These are phyloP conservation scores for Homalodisca vitripennis DNA, from an alignment of 1,140 invertebrate species.

Conservation along the genomic window DNA sequence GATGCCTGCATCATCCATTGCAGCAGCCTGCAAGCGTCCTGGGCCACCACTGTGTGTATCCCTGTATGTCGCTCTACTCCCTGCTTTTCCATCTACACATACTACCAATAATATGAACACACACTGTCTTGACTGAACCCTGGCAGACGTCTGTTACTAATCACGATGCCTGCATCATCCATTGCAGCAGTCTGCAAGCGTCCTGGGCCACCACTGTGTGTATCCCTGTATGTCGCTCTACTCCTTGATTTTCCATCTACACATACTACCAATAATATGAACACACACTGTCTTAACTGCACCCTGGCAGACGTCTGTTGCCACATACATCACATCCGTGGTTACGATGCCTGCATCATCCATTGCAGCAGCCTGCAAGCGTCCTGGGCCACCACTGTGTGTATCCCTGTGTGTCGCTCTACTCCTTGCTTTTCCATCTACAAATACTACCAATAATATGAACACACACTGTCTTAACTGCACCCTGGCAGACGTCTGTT, in stretches of 20 bases:
- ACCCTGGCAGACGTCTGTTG: slow-evolving; percentile 39
- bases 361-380: slow-evolving; percentile 66
- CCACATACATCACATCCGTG: too few relatives aligned
- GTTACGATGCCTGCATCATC: slow-evolving; percentile 32
- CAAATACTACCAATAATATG: too few relatives aligned
- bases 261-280: too few relatives aligned
- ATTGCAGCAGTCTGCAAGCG: slow-evolving; percentile 66
- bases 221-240: slow-evolving; percentile 80
- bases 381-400: slow-evolving; percentile 72
- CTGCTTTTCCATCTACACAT: slow-evolving; percentile 86
- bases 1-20: slow-evolving; percentile 30
- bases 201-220: slow-evolving; percentile 73
- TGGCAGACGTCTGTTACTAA: slow-evolving; percentile 38
- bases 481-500: slow-evolving; percentile 39
- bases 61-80: slow-evolving; percentile 82
- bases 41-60: slow-evolving; percentile 71
- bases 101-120: too few relatives aligned
- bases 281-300: slow-evolving; percentile 66
- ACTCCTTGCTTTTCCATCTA: slow-evolving; percentile 92
- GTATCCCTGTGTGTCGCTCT: slow-evolving; percentile 78
- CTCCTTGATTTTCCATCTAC: slow-evolving; percentile 89
- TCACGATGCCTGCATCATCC: slow-evolving; percentile 32
- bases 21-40: slow-evolving; percentile 74
- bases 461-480: slow-evolving; percentile 66
- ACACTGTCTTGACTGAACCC: slow-evolving; percentile 58